phyloP scores from a whole-genome alignment of 2,888 invertebrate genomes.

The Atethmia centrago region DNA sequence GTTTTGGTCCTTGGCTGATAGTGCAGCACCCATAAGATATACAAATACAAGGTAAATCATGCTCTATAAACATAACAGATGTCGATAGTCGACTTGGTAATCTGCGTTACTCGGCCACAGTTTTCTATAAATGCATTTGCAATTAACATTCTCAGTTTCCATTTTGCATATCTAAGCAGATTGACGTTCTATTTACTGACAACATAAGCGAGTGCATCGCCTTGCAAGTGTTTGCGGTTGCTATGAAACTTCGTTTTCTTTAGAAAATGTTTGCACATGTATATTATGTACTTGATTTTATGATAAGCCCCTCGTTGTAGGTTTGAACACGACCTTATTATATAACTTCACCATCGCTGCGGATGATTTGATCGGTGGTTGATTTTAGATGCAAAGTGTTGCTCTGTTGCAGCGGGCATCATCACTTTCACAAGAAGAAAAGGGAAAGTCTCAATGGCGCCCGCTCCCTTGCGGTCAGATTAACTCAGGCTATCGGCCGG shows the following conservation, averaged over 20 bases:
- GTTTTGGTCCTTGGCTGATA: constrained; percentile 77
- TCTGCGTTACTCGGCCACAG: constrained; percentile 64
- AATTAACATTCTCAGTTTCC: constrained; percentile 81
- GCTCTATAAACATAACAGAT: constrained; percentile 58
- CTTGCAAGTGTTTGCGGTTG: constrained; percentile 71
- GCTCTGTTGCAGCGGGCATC: constrained; percentile 85
- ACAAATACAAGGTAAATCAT: constrained; percentile 63
- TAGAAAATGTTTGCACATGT: constrained; percentile 62
- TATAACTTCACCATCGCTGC: constrained; percentile 64
- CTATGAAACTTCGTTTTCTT: constrained; percentile 75
- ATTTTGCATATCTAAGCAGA: constrained; percentile 80
- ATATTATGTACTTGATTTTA: constrained; percentile 31
- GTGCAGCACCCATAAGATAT: constrained; percentile 69
- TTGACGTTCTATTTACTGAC: constrained; percentile 77
- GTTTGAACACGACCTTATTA: constrained; percentile 45
- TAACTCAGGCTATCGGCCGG: constrained; percentile 82
- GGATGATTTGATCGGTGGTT: constrained; percentile 73
- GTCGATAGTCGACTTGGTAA: constrained; percentile 71
- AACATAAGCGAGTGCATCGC: constrained; percentile 71
- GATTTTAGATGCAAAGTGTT: constrained; percentile 82
- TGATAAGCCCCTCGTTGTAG: constrained; percentile 17
- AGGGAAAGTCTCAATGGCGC: constrained; percentile 87
- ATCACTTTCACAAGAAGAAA: constrained; percentile 90
- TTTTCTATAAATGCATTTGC: constrained; percentile 78
- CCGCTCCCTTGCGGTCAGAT: constrained; percentile 89